phyloP scores from a whole-genome alignment of 2,113 vertebrate species.

The Malaclemys terrapin region DNA sequence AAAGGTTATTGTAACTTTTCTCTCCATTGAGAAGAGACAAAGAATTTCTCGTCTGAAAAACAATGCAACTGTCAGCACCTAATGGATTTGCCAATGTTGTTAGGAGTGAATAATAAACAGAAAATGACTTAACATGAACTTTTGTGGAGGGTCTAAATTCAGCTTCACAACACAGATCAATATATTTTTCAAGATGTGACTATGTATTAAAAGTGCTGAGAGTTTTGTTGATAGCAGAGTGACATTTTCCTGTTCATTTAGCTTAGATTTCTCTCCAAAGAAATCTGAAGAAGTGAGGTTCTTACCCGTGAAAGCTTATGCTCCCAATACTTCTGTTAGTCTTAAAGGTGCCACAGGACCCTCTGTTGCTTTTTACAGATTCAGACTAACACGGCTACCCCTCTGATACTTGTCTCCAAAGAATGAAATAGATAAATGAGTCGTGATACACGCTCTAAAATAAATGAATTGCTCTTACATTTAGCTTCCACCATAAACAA shows the following conservation, averaged over 20 bases:
- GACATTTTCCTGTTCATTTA: not conserved
- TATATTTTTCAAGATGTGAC: conserved; percentile 47
- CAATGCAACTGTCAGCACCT: conserved; percentile 22
- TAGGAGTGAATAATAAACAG: conserved; percentile 74
- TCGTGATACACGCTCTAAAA: not conserved
- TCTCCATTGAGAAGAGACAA: conserved; percentile 20
- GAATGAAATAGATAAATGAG: not conserved
- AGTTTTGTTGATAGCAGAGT: not conserved
- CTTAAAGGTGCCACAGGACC: no score
- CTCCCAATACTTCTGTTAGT: no score
- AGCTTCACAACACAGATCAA: conserved; percentile 47
- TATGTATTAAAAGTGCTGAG: conserved; percentile 31
- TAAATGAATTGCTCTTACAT: not conserved
- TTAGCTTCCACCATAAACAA: not conserved
- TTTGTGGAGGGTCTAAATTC: conserved; percentile 29
- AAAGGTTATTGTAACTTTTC: conserved; percentile 44
- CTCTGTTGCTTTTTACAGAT: no score
- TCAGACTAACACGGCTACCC: no score
- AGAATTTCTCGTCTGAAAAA: conserved; percentile 57
- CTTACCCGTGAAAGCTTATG: no score
- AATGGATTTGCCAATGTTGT: conserved; percentile 59
- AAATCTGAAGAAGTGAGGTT: no score
- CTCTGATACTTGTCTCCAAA: not conserved
- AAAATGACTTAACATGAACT: conserved; percentile 67
- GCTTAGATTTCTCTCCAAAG: not conserved